These are phyloP conservation scores for Passer montanus DNA, from an alignment of 2,113 vertebrate genomes.

Conservation along the genomic window DNA sequence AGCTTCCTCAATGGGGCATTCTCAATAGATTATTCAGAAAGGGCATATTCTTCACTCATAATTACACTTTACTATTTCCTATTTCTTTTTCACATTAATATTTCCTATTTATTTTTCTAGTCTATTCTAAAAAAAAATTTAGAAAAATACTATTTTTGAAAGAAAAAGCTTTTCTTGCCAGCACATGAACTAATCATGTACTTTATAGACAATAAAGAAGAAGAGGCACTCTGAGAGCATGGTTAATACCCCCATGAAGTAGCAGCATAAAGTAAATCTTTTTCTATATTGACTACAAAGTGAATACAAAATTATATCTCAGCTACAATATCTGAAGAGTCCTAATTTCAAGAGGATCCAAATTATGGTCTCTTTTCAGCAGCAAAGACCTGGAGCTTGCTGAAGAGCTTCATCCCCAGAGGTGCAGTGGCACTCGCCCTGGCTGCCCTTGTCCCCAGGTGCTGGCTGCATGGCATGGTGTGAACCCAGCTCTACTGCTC, in stretches of 20 bases:
- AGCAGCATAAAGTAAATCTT: not conserved
- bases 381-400: not conserved
- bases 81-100: not conserved
- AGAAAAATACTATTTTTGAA: not conserved
- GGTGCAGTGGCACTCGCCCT: accelerated
- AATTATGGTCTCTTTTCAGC: not conserved
- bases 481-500: not conserved
- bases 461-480: accelerated
- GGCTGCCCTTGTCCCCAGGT: not conserved
- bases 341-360: not conserved
- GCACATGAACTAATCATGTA: not conserved
- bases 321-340: not conserved
- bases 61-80: not conserved
- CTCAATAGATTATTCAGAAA: not conserved
- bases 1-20: not conserved
- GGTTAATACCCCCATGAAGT: not conserved
- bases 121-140: not conserved
- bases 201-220: not conserved
- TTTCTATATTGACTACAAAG: not conserved
- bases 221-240: not conserved
- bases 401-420: not conserved
- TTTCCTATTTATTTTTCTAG: not conserved
- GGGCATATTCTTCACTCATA: not conserved
- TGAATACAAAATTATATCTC: not conserved
- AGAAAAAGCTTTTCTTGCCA: not conserved